A percentile compares a stretch with the other conserved stretches of the same genome.
These are phyloP conservation scores for Drosophila eohydei DNA, from an alignment of 2,888 invertebrate species.

Conservation along the genomic window DNA sequence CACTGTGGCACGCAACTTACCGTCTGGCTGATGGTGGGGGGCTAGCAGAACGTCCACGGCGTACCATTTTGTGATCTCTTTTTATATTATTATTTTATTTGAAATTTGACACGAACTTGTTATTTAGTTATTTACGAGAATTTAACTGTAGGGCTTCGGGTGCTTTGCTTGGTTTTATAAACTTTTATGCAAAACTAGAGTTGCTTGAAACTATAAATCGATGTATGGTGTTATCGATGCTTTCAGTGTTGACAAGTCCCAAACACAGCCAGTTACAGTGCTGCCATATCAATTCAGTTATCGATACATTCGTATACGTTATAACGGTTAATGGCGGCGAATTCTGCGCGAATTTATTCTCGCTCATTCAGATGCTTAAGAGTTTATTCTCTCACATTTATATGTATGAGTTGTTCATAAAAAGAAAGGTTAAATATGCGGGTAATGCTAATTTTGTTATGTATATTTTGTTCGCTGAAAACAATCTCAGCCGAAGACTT, in stretches of 20 bases:
- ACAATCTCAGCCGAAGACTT: slow-evolving; percentile 50
- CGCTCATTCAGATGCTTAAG: neutral
- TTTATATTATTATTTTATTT: slow-evolving; percentile 24
- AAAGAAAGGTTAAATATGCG: slow-evolving; percentile 32
- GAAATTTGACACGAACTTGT: slow-evolving; percentile 21
- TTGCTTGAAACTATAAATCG: slow-evolving; percentile 11
- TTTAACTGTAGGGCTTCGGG: slow-evolving; percentile 37
- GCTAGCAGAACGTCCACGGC: slow-evolving; percentile 90
- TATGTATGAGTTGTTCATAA: slow-evolving; percentile 4
- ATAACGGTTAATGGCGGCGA: slow-evolving; percentile 52
- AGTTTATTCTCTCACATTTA: too few species aligned
- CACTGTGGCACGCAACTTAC: slow-evolving; percentile 82
- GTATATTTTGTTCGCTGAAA: slow-evolving; percentile 1
- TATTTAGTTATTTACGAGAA: slow-evolving; percentile 47
- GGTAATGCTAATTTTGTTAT: slow-evolving; percentile 1
- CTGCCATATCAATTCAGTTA: slow-evolving; percentile 14
- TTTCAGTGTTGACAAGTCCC: slow-evolving; percentile 3
- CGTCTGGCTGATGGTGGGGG: slow-evolving; percentile 89
- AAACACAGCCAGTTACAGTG: neutral
- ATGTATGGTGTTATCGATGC: slow-evolving; percentile 14
- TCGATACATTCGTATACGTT: slow-evolving; percentile 9
- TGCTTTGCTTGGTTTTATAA: slow-evolving; percentile 52
- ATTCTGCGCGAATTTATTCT: neutral
- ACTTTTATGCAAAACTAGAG: slow-evolving; percentile 21
- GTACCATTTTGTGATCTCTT: slow-evolving; percentile 87